Conservation (phyloP, 2,888 invertebrate species). For the Lasioglossum oenotherae region DNA sequence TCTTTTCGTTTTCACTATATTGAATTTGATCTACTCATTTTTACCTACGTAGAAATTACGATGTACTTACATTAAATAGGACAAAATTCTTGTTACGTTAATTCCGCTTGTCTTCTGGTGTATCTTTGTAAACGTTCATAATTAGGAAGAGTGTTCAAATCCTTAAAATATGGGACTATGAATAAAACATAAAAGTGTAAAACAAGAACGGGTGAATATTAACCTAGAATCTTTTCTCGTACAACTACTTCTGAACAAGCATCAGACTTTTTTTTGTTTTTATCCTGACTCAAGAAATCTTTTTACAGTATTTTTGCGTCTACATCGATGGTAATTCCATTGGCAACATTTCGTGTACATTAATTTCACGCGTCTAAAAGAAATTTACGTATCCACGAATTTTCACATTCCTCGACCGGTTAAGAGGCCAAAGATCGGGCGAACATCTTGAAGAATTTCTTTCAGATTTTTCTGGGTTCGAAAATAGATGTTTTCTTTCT, state of each 20-base stretch:
- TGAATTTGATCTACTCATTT: background rate
- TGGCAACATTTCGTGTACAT: background rate
- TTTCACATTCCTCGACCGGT: too few species aligned
- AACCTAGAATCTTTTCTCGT: background rate
- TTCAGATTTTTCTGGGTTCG: background rate
- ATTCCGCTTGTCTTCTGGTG: background rate
- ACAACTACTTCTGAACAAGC: background rate
- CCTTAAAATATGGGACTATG: background rate
- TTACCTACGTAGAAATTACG: background rate
- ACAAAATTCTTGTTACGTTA: background rate
- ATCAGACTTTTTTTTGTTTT: background rate
- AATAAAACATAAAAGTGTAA: background rate
- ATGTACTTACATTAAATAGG: background rate
- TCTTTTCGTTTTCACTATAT: background rate
- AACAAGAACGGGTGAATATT: background rate
- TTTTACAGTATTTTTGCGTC: background rate
- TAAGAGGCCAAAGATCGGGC: background rate
- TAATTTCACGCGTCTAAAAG: background rate
- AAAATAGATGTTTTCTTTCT: slow-evolving; percentile 25
- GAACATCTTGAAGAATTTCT: background rate
- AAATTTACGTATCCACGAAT: background rate
- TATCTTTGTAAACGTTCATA: background rate
- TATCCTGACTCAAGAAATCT: background rate
- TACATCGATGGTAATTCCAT: background rate
- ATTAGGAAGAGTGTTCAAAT: background rate